Evolutionary conservation across 2,113 vertebrate species (phyloP).

Genomic region (Oryzias melastigma): DNA sequence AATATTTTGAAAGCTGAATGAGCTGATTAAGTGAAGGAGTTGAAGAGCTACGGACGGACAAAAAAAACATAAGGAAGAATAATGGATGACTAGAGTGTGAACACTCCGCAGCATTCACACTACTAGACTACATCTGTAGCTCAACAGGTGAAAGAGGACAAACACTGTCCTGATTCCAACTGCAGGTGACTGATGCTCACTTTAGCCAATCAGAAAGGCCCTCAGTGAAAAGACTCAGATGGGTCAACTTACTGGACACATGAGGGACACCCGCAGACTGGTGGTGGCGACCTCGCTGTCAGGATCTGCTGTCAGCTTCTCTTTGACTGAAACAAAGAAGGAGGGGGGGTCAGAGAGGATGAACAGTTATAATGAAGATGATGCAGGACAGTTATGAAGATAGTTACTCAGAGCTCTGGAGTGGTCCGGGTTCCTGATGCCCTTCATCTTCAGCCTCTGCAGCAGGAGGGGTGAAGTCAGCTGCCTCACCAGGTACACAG

Average conservation of each 20-base stretch:
- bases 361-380: background rate
- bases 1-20: too few species aligned
- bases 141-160: too few species aligned
- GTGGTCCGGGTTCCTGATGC: constrained; percentile 97
- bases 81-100: too few species aligned
- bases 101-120: too few species aligned
- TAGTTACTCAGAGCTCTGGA: constrained; percentile 92
- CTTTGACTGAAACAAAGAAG: constrained; percentile 83
- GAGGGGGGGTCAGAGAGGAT: background rate
- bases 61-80: too few species aligned
- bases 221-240: background rate
- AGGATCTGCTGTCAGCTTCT: constrained; percentile 92
- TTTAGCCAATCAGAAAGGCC: too few species aligned
- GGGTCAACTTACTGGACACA: constrained; percentile 86
- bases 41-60: too few species aligned
- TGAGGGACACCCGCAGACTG: constrained; percentile 90
- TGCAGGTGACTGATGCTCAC: too few species aligned
- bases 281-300: constrained; percentile 96
- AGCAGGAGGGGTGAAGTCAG: constrained; percentile 92
- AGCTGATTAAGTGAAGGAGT: too few species aligned
- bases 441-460: constrained; percentile 96
- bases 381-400: background rate
- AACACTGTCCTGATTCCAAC: too few species aligned
- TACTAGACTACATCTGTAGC: too few species aligned
- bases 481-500: constrained; percentile 95